Conservation (phyloP, 2,888 invertebrate species). For the Petrophora chlorosata region DNA sequence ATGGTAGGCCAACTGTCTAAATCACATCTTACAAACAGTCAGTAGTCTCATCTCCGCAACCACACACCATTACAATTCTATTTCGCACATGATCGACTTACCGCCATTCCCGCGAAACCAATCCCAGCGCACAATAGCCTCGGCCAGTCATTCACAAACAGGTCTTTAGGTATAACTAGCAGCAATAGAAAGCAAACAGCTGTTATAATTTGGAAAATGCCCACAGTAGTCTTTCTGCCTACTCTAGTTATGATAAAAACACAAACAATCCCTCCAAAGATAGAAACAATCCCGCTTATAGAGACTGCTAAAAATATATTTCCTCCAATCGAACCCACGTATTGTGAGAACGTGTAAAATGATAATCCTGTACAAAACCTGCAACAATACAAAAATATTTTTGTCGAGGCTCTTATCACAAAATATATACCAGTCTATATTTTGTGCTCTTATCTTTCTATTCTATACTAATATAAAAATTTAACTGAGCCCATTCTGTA, state of each 20-base stretch:
- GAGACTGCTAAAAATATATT: constrained; percentile 82
- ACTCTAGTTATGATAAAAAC: constrained; percentile 72
- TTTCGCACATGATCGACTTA: constrained; percentile 59
- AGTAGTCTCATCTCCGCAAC: constrained; percentile 10
- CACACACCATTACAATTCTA: constrained; percentile 22
- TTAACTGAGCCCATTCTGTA: no score
- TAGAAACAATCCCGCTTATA: constrained; percentile 79
- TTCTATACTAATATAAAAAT: no score
- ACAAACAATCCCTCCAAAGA: constrained; percentile 81
- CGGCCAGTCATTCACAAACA: constrained; percentile 77
- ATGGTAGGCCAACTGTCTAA: background rate
- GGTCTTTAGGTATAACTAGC: constrained; percentile 72
- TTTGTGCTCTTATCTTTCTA: no score
- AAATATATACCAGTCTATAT: no score
- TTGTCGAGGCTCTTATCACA: no score
- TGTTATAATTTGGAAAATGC: constrained; percentile 73
- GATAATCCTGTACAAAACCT: constrained; percentile 84
- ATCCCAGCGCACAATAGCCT: constrained; percentile 83
- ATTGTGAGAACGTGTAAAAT: constrained; percentile 85
- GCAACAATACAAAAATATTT: constrained; percentile 35
- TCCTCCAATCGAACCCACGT: constrained; percentile 79
- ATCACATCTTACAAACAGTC: no score
- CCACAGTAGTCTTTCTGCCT: constrained; percentile 79
- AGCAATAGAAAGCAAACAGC: constrained; percentile 78
- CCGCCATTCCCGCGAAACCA: constrained; percentile 86